Evolutionary conservation across 1,140 invertebrate species (phyloP), one percentile per base, ranked within the genome.

Genomic region (Octopus sinensis): DNA sequence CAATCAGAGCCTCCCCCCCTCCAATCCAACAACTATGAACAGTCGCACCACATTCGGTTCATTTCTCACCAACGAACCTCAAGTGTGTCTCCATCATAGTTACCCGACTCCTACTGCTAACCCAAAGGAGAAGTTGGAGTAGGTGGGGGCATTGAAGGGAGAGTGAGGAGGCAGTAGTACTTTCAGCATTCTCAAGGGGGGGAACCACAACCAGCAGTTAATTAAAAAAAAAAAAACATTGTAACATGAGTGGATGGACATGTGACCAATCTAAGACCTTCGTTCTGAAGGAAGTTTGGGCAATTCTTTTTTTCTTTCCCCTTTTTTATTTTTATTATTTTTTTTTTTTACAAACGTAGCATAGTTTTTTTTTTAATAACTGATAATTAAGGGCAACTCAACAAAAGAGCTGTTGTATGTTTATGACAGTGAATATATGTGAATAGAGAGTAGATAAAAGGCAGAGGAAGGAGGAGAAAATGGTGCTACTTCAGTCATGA

Each of bases 201-300:
- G 68, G 30, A 73, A 73, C 68, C 68, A 73, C 68, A 73, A 73
- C 68, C 68, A 73, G 68, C 68, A 73, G 68, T 73, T 12, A 73
- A 73, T n/a, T n/a, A 13, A 73, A 13, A 73, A 73, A 73, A 13
- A 73, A 13, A 73, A 73, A 73, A 10, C 17, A 9, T 62, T 62
- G 56, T 62, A 73, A 73, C 7, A 73, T 6, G 13, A 73, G 68
- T 73, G 68, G 30, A 73, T 73, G 68, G 68, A 73, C 68, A 73
- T 17, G 13, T 73, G 68, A 73, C 13, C 68, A 17, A 73, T 73
- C 13, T 17, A 12, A 73, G 30, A n/a, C 68, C 17, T n/a, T 73
- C 17, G 17, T 17, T 73, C 68, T 5, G 68, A 73, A 73, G 68
- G 68, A 73, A 73, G 30, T 62, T 17, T 62, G 9, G 56, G 56